Conservation (phyloP, 2,797 vertebrate genomes). For the Nasua narica region DNA sequence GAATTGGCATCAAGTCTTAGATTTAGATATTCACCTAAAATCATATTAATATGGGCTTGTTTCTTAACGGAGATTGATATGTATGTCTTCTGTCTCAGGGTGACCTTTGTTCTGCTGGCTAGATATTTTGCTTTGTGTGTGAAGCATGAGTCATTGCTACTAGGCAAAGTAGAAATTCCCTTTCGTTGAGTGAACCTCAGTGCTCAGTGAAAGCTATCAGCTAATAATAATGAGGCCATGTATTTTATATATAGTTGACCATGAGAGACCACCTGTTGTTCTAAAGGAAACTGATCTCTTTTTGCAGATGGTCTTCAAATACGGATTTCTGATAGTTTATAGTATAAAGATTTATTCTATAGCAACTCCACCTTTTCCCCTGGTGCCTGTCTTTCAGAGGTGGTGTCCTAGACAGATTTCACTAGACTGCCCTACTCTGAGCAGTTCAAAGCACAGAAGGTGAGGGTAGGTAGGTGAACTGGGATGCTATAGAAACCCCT, state of each 20-base stretch:
- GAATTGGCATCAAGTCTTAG: not conserved
- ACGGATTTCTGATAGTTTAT: slow-evolving; percentile 66
- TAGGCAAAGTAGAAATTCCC: slow-evolving; percentile 48
- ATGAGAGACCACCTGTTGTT: slow-evolving; percentile 71
- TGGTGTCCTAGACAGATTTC: slow-evolving; percentile 61
- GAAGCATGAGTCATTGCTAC: slow-evolving; percentile 45
- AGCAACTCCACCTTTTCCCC: slow-evolving; percentile 64
- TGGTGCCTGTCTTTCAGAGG: slow-evolving; percentile 62
- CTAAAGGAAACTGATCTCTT: slow-evolving; percentile 66
- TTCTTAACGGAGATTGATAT: not conserved
- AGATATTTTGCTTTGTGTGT: slow-evolving; percentile 33
- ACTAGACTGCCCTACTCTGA: slow-evolving; percentile 62
- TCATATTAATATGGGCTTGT: not conserved
- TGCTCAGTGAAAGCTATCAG: slow-evolving; percentile 48
- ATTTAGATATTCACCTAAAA: not conserved
- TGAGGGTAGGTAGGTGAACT: slow-evolving; percentile 63
- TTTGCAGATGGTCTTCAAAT: slow-evolving; percentile 71
- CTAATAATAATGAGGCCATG: slow-evolving; percentile 62
- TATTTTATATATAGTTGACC: slow-evolving; percentile 67
- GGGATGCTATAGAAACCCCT: slow-evolving; percentile 64
- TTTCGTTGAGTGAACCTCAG: slow-evolving; percentile 54
- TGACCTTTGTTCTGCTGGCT: slow-evolving; percentile 33
- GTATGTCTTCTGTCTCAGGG: not conserved
- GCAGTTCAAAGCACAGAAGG: slow-evolving; percentile 72
- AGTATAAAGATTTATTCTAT: slow-evolving; percentile 68